Evolutionary conservation across 1,140 invertebrate species (phyloP), one percentile per base, ranked within the genome.

Genomic region (Polypedilum vanderplanki): DNA sequence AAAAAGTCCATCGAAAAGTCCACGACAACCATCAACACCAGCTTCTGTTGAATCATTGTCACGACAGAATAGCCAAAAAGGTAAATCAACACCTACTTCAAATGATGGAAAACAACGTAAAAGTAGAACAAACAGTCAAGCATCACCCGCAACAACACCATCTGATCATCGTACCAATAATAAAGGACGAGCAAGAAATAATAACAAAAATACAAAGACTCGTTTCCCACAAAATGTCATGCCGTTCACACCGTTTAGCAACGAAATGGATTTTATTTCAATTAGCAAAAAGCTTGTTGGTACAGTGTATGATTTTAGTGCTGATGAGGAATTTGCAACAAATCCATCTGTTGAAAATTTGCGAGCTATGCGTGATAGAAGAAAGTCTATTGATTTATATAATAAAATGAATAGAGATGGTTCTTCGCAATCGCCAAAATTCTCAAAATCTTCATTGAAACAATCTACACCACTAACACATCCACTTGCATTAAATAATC

Each of bases 231-330:
- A 70, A 70, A 70, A 70, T 22, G 65, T 18, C 8, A 70, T 70
- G 65, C 20, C 65, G 0, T 70, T 70, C 5, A 70, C 17, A 17
- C 65, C 65, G 20, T 70, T 70, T 20, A 22, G 17, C 20, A 70
- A 70, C 20, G 65, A 70, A 10, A 18, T 18, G n/a, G 65, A 70
- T 1, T 70, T 18, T 70, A 70, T 70, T 70, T 86, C 77, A 84
- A 90, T 90, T 65, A 88, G 90, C 75, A 91, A 89, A 79, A 93
- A 93, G 81, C 84, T 95, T 24, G 89, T 90, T 3, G 93, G 93
- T 2, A 95, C 93, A 1, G 93, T 95, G 0, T 96, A 94, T 77
- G 92, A 93, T 79, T 88, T 93, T 77, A 91, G 94, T 80, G 93
- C 92, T 75, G 91, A 94, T 77, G 93, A 95, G 77, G 93, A 95